phyloP scores from a whole-genome alignment of 2,888 invertebrate species.

The Cosmia pyralina region DNA sequence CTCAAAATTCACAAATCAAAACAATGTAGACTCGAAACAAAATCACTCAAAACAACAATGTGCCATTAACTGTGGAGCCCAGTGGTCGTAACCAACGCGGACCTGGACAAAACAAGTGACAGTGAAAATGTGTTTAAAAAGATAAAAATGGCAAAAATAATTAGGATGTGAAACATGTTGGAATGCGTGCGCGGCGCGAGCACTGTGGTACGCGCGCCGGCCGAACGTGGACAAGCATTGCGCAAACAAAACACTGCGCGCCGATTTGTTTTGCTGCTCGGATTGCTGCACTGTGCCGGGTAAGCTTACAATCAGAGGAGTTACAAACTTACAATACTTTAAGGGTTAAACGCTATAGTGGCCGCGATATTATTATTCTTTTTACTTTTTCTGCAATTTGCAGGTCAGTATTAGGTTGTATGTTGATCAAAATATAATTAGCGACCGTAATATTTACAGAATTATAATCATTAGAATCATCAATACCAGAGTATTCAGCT shows the following conservation, averaged over 20 bases:
- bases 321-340: neutral
- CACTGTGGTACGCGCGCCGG: constrained; percentile 75
- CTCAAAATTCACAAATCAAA: constrained; percentile 32
- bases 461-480: too few species aligned
- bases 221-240: constrained; percentile 47
- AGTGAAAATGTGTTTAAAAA: constrained; percentile 71
- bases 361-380: too few species aligned
- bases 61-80: constrained; percentile 35
- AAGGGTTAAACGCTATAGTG: neutral
- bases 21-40: constrained; percentile 43
- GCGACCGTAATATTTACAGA: too few species aligned
- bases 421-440: too few species aligned
- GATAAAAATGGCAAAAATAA: constrained; percentile 68
- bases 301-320: neutral
- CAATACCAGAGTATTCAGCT: too few species aligned
- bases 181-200: constrained; percentile 83
- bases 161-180: constrained; percentile 87
- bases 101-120: constrained; percentile 21
- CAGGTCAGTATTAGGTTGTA: too few species aligned
- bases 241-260: constrained; percentile 35
- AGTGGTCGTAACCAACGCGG: constrained; percentile 21
- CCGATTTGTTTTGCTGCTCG: constrained; percentile 66
- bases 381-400: too few species aligned
- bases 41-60: constrained; percentile 41
- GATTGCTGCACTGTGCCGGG: constrained; percentile 79